Base-by-base conservation (phyloP, 2,113 vertebrate species). In the Psettodes erumei region DNA sequence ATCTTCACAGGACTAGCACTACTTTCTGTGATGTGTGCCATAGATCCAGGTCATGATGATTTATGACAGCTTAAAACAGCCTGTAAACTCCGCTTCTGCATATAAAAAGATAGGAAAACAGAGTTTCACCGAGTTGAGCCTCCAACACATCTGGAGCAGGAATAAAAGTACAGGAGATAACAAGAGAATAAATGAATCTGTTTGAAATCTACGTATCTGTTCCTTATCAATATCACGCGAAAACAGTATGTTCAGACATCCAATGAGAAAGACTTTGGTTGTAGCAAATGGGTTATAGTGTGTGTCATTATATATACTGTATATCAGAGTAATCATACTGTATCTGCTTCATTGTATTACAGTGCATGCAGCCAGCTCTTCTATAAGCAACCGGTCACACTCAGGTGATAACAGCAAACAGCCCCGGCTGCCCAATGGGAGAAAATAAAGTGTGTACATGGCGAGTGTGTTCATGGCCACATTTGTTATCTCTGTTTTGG, bases 401-500 rank as follows among this genome's bases (percentile, higher is more conserved):
- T 56, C 72, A 71, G 75, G 63, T 69, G 64, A 65, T 82, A 92
- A 85, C 82, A 85, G 86, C 71, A 76, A 78, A 75, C 70, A 71
- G 62, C 64, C 35, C 45, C 59, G 60, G 77, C 50, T 58, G 65
- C 69, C 69, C 79, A 71, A 13, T 66, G 58, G 74, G 64, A 86
- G 64, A 47, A 84, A 79, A 89, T 78, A 79, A 78, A 74, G 83
- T 75, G 63, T 85, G 71, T 75, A 81, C 61, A 74, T 50, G 63
- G 63, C 51, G 63, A 85, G 73, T 60, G 37, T 77, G 78, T 81
- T 81, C 77, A 79, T 18, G 45, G 58, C 64, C 80, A 81, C 87
- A 87, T 88, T 79, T 87, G 79, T 85, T 88, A 91, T 90, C 77
- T 85, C 59, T 83, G 79, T 72, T 83, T 77, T 56, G 53, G 68